These are phyloP conservation scores for Columbina picui DNA, from an alignment of 2,113 vertebrate species.

Conservation along the genomic window DNA sequence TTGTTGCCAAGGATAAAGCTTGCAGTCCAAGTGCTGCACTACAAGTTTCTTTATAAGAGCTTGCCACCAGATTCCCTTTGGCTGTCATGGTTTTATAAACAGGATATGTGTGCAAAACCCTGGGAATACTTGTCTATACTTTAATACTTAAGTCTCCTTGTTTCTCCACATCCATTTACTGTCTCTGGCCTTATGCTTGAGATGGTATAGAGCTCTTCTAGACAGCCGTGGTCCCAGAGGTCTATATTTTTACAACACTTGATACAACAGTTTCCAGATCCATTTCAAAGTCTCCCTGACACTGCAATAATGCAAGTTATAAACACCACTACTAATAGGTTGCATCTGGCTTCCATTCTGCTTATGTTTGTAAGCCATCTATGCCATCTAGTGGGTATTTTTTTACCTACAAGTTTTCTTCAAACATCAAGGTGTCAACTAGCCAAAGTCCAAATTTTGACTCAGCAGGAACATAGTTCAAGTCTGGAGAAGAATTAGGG, in stretches of 20 bases:
- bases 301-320: background rate
- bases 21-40: background rate
- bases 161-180: background rate
- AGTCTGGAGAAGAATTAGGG: background rate
- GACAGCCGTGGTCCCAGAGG: background rate
- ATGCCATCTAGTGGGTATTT: conserved; percentile 46
- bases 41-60: background rate
- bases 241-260: background rate
- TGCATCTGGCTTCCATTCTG: background rate
- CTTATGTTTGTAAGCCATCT: background rate
- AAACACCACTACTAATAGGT: background rate
- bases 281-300: background rate
- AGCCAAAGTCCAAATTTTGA: background rate
- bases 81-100: background rate
- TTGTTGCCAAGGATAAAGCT: conserved; percentile 12
- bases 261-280: background rate
- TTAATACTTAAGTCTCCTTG: background rate
- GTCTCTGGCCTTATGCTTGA: background rate
- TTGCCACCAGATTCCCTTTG: background rate
- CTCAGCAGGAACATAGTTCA: background rate
- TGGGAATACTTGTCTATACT: background rate
- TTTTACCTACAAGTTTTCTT: background rate
- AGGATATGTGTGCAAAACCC: background rate
- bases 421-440: background rate
- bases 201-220: background rate